Evolutionary conservation across 2,113 vertebrate species (phyloP), one percentile per base, ranked within the genome.

Genomic region (Chamaetylas fuelleborni): DNA sequence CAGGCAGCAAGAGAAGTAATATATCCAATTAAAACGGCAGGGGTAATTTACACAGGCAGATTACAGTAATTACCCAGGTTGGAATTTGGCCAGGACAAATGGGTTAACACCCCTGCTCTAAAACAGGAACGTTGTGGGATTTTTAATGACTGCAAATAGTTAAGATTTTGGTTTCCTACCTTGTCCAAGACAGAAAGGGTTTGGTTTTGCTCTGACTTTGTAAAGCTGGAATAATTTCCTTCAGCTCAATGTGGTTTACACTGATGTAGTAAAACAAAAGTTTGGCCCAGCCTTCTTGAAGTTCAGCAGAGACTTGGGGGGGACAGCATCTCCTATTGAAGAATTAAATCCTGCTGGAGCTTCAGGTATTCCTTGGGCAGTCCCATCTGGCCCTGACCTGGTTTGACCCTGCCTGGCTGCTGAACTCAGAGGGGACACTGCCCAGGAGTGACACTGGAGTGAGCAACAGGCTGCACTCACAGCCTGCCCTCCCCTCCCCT

Each of bases 21-120:
- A 95, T 87, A 97, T 97, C 97, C 95, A 97, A 97, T 97, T 97
- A 97, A 97, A 97, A 97, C 23, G 74, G 96, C 95, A 97, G 93
- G 93, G 92, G 94, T 93, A 97, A 97, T 96, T 97, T 97, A 97
- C 91, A 94, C 95, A 97, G 93, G 86, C 93, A 97, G 96, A 97
- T 97, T 97, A 97, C 91, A 94, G 94, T 97, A 97, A 97, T 97
- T 97, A 97, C 95, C 84, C 83, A 77, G 69, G 89, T n/a, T 97
- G 97, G 96, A 97, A 95, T 91, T 81, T 86, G 79, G 95, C 96
- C 96, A 97, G 95, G 96, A 97, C 93, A 95, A 96, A 96, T 90
- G 92, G 93, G 94, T 97, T 97, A 97, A 97, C 94, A 94, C 79
- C 85, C 91, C 81, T 91, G 79, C 86, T 92, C 86, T 77, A 65